Conservation (phyloP, 2,888 invertebrate species). For the Ormyrus pomaceus region DNA sequence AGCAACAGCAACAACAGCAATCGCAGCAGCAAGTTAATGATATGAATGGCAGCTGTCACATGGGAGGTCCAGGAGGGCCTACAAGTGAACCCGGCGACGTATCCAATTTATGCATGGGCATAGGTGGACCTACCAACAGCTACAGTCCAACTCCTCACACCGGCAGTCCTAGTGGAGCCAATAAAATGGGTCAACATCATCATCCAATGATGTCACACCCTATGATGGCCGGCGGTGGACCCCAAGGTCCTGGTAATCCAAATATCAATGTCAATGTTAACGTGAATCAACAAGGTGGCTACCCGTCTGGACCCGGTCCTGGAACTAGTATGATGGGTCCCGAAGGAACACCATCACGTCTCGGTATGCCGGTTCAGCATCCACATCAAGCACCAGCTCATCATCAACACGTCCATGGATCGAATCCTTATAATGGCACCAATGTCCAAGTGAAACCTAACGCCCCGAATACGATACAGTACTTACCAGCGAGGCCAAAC, state of each 20-base stretch:
- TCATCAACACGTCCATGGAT: slow-evolving; percentile 66
- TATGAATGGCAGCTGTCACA: slow-evolving; percentile 74
- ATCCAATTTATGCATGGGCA: slow-evolving; percentile 72
- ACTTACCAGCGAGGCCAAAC: slow-evolving; percentile 96
- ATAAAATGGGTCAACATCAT: slow-evolving; percentile 67
- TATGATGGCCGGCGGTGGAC: slow-evolving; percentile 67
- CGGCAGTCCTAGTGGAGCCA: slow-evolving; percentile 71
- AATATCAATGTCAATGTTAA: slow-evolving; percentile 52
- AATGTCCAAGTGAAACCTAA: slow-evolving; percentile 94
- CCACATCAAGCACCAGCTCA: slow-evolving; percentile 58
- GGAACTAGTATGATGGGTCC: slow-evolving; percentile 69
- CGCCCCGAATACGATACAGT: slow-evolving; percentile 98
- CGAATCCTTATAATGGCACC: slow-evolving; percentile 83
- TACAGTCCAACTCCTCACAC: slow-evolving; percentile 73
- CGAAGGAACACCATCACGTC: slow-evolving; percentile 77
- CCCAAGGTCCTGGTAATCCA: slow-evolving; percentile 77
- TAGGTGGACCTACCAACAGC: slow-evolving; percentile 70
- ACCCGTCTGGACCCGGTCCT: slow-evolving; percentile 74
- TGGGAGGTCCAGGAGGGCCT: slow-evolving; percentile 59
- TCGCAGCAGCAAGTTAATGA: slow-evolving; percentile 70
- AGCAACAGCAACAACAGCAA: slow-evolving; percentile 65
- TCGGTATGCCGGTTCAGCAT: slow-evolving; percentile 61
- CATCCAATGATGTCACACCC: slow-evolving; percentile 71
- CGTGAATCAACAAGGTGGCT: slow-evolving; percentile 48
- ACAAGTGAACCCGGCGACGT: slow-evolving; percentile 70